Base-by-base conservation (phyloP, 2,888 invertebrate species). In the Disparrhopalites patrizii region DNA sequence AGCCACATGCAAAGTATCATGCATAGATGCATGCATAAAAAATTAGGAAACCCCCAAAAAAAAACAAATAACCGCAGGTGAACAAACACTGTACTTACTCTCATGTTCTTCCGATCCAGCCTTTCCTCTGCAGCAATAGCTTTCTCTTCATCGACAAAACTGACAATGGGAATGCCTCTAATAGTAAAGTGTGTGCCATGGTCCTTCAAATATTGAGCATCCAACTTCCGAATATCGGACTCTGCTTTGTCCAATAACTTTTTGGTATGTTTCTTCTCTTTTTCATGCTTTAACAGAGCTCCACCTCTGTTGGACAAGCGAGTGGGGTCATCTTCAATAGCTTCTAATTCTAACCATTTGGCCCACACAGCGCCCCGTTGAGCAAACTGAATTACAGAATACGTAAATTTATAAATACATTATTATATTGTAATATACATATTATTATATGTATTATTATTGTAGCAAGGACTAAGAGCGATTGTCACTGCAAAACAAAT, bases 291-390 rank as follows among this genome's bases (percentile, higher is more conserved):
- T 13, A 64, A 25, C n/a, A 55, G 25, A 4, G 64, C 64, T 7
- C 64, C 64, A 13, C 64, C 64, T 15, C 64, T 27, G 38, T 64
- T 64, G 1, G 56, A 30, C 23, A 64, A 38, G 8, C 55, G 56
- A 7, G 28, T 57, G 10, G 56, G 56, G 25, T 64, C 64, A 57
- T 64, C 64, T 25, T 64, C 64, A 43, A 56, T 56, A 5, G 56
- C 56, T 33, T 64, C 64, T 23, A 64, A 50, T 18, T 64, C 56
- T 5, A 64, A 18, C 64, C 56, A 64, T 8, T 31, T 47, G 2
- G 30, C 23, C 64, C 64, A 64, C 30, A 40, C 40, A 7, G 18
- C 31, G 1, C 56, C 38, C 15, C 43, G 60, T 4, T 47, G 47
- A 23, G 2, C 23, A 47, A 47, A 47, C 47, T 47, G 7, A 15